Evolutionary conservation across 2,888 invertebrate genomes (phyloP).

Genomic region (Beris chalybata): DNA sequence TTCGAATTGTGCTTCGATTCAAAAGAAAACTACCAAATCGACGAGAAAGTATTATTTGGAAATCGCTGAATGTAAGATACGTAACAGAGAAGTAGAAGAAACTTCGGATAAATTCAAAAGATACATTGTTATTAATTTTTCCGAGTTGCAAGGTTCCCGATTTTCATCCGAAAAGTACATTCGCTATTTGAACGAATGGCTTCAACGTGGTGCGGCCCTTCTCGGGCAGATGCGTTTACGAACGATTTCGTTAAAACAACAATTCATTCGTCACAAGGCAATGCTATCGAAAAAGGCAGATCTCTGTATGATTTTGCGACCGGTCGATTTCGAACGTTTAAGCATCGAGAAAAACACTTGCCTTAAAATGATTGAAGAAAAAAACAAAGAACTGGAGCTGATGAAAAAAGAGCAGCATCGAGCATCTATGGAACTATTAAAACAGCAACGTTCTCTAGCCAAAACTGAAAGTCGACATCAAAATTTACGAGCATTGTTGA

Average conservation of each 20-base stretch:
- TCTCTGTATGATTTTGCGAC: slow-evolving; percentile 59
- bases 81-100: background rate
- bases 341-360: slow-evolving; percentile 60
- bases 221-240: slow-evolving; percentile 8
- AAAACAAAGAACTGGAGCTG: background rate
- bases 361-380: slow-evolving; percentile 54
- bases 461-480: background rate
- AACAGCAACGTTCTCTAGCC: background rate
- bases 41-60: background rate
- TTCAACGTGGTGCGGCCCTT: background rate
- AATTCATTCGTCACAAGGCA: background rate
- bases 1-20: background rate
- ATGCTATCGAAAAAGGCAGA: slow-evolving; percentile 55
- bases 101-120: background rate
- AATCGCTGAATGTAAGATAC: background rate
- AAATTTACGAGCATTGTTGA: background rate
- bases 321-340: slow-evolving; percentile 63
- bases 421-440: background rate
- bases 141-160: background rate
- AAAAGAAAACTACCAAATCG: background rate
- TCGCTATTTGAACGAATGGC: background rate
- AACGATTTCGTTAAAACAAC: background rate
- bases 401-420: slow-evolving; percentile 1
- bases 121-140: background rate
- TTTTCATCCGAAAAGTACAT: slow-evolving; percentile 6